Base-by-base conservation (phyloP, 2,888 invertebrate species). In the Cyaniris semiargus region DNA sequence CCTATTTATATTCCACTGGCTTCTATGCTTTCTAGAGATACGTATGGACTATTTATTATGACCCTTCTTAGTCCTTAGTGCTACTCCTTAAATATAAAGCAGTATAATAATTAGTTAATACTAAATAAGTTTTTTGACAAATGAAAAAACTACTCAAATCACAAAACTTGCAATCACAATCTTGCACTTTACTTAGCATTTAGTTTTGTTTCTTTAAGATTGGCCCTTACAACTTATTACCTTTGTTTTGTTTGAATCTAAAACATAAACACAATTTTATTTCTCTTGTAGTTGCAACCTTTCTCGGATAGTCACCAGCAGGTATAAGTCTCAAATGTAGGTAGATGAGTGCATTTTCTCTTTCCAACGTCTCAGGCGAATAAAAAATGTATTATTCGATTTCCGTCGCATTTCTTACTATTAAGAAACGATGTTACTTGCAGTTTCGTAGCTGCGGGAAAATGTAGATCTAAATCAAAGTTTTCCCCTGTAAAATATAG, bases 241-340 rank as follows among this genome's bases (percentile, higher is more conserved):
- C 48, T 76, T 76, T 76, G 78, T 79, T 80, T 80, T 78, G 77
- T 79, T 82, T 80, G 77, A 80, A 81, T 82, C 80, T 82, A 81
- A 80, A 83, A 81, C 86, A 86, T 87, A 88, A 87, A 88, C 83
- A 85, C 84, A 76, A 80, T 83, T 89, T 87, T 88, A 83, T 90
- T 91, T 90, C 86, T 88, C 90, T 91, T 94, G 93, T 94, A 94
- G 94, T 92, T 94, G 90, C 92, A 92, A 91, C 94, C 94, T 88
- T 94, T 90, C 87, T 94, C 94, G 94, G 94, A 94, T 92, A 94
- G 94, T 91, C 92, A 94, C 87, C 90, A 94, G 87, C 94, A 94
- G 94, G 94, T 94, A 94, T 88, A 88, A 87, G 85, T 83, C 82
- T 83, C 80, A 83, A 86, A 86, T 83, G 86, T 90, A 88, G 91